Evolutionary conservation across 2,113 vertebrate genomes (phyloP).

Genomic region (Gallinago paraguaiae): DNA sequence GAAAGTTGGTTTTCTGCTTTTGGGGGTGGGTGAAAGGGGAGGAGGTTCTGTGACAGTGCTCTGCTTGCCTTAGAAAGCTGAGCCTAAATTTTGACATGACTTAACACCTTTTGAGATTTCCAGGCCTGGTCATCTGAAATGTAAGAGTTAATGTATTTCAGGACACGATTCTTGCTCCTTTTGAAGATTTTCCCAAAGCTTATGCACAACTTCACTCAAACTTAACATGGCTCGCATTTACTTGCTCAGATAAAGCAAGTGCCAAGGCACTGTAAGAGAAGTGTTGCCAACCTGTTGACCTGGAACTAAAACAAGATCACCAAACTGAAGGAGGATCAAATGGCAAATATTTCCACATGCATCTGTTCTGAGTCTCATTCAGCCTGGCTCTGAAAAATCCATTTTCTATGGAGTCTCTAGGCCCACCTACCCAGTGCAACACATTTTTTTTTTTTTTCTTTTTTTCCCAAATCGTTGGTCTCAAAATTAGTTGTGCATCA

Average conservation of each 20-base stretch:
- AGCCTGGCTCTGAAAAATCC: neutral
- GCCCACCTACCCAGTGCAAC: neutral
- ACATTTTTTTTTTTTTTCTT: neutral
- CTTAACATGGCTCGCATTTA: neutral
- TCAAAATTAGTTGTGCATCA: neutral
- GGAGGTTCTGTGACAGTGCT: neutral
- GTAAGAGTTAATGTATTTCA: neutral
- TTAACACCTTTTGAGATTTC: neutral
- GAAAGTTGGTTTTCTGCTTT: neutral
- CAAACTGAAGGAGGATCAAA: neutral
- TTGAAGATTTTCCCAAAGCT: conserved; percentile 7
- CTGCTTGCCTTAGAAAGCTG: neutral
- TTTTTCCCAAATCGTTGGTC: neutral
- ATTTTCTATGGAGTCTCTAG: neutral
- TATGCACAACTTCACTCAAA: neutral
- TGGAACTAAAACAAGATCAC: neutral
- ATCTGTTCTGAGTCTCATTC: neutral
- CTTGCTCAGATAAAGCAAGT: conserved; percentile 1
- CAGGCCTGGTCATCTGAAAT: neutral
- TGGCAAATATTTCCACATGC: neutral
- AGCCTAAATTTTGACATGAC: neutral
- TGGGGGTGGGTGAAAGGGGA: neutral
- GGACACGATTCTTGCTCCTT: neutral
- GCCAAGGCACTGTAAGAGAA: neutral
- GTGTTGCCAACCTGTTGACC: neutral